A percentile compares a stretch with the other conserved stretches of the same genome.
phyloP scores from a whole-genome alignment of 2,888 invertebrate species.

The Heteromyza rotundicornis region DNA sequence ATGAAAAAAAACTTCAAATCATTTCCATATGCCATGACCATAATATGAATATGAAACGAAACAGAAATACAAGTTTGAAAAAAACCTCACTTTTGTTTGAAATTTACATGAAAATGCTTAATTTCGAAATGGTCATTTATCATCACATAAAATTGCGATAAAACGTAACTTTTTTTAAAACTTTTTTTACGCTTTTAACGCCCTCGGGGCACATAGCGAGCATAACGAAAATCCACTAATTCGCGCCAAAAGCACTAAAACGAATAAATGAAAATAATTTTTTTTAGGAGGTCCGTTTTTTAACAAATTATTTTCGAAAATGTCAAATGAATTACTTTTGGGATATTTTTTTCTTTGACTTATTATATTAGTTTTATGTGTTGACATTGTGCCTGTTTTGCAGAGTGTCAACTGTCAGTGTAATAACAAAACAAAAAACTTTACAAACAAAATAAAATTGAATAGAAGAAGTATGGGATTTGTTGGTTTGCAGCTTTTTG shows the following conservation, averaged over 20 bases:
- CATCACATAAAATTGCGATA: conserved; percentile 15
- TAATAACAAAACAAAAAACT: not conserved
- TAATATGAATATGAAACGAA: no score
- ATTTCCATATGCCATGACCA: no score
- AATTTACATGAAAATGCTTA: conserved; percentile 9
- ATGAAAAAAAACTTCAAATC: no score
- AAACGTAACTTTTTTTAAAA: no score
- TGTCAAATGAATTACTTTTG: not conserved
- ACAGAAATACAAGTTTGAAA: not conserved
- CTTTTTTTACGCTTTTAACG: not conserved
- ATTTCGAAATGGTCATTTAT: conserved; percentile 16
- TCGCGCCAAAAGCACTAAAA: not conserved
- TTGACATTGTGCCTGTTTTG: not conserved
- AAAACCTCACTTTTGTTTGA: conserved; percentile 7
- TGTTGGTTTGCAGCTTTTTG: not conserved
- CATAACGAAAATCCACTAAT: no score
- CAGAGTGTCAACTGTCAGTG: not conserved
- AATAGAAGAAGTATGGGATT: not conserved
- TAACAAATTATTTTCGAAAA: not conserved
- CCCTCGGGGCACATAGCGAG: not conserved
- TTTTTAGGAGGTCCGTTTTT: no score
- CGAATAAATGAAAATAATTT: no score
- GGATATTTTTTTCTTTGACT: not conserved
- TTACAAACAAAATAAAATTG: not conserved
- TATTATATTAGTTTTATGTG: no score